A percentile compares a stretch with the other conserved stretches of the same genome.
These are phyloP conservation scores for Myzus persicae DNA, from an alignment of 1,140 invertebrate genomes.

Conservation along the genomic window DNA sequence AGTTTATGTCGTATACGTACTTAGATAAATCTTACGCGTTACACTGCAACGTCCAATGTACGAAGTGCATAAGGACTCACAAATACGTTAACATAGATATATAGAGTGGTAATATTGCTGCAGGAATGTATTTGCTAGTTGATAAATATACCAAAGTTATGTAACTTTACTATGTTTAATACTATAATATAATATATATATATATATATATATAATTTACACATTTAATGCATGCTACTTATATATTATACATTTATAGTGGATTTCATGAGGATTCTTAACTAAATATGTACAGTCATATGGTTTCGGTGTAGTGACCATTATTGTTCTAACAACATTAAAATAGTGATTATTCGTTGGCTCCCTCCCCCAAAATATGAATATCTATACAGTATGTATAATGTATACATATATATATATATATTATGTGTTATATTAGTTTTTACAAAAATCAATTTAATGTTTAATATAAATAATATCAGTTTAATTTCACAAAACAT, in stretches of 20 bases:
- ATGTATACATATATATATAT: no score
- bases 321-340: neutral
- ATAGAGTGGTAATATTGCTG: neutral
- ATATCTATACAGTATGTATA: no score
- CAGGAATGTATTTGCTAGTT: neutral
- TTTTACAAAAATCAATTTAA: neutral
- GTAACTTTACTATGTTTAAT: neutral
- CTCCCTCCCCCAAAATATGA: neutral
- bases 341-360: neutral
- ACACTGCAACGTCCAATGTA: neutral
- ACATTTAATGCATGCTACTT: neutral
- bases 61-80: neutral
- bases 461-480: neutral
- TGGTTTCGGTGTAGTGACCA: neutral
- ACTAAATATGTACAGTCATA: neutral
- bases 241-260: no score
- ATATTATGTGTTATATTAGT: neutral
- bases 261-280: no score
- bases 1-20: neutral
- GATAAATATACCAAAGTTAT: neutral
- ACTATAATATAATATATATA: neutral
- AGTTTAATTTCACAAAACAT: neutral
- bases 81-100: no score
- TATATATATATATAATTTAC: no score
- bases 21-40: neutral